A percentile compares a stretch with the other conserved stretches of the same genome.
phyloP scores from a whole-genome alignment of 2,888 invertebrate genomes.

The Aquatica leii region DNA sequence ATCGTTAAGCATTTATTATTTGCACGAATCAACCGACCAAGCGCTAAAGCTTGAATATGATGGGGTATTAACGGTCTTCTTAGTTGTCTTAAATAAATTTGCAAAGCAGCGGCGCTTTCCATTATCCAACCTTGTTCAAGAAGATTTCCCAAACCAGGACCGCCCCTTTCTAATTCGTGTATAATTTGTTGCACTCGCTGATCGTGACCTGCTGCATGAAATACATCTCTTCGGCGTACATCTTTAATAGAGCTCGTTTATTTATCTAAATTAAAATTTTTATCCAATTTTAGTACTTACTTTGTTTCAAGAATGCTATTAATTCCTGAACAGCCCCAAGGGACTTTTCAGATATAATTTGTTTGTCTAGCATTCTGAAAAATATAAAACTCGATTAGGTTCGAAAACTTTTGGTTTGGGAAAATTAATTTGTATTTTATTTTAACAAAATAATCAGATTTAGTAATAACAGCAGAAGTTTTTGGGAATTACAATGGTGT shows the following conservation, averaged over 20 bases:
- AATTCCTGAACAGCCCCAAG: conserved; percentile 58
- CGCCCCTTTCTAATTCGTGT: conserved; percentile 43
- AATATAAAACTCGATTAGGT: conserved; percentile 2
- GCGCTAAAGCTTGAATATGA: conserved; percentile 60
- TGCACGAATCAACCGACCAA: conserved; percentile 52
- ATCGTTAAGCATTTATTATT: not conserved
- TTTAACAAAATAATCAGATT: no score
- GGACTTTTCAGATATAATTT: conserved; percentile 60
- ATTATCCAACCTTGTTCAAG: conserved; percentile 53
- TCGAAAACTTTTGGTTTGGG: no score
- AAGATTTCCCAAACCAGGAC: conserved; percentile 43
- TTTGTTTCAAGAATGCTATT: conserved; percentile 57
- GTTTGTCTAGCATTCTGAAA: conserved; percentile 45
- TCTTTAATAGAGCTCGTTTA: conserved; percentile 42
- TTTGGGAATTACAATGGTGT: no score
- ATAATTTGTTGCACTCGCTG: conserved; percentile 43
- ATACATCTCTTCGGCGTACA: conserved; percentile 52
- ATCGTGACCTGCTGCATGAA: conserved; percentile 50
- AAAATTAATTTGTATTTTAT: no score
- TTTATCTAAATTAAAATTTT: not conserved
- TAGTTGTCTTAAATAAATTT: conserved; percentile 56
- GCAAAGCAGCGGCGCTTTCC: conserved; percentile 61
- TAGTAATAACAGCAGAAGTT: no score
- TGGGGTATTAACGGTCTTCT: conserved; percentile 60
- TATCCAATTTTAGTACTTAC: conserved; percentile 50